Conservation (phyloP, 2,113 vertebrate genomes). For the Orcinus orca region DNA sequence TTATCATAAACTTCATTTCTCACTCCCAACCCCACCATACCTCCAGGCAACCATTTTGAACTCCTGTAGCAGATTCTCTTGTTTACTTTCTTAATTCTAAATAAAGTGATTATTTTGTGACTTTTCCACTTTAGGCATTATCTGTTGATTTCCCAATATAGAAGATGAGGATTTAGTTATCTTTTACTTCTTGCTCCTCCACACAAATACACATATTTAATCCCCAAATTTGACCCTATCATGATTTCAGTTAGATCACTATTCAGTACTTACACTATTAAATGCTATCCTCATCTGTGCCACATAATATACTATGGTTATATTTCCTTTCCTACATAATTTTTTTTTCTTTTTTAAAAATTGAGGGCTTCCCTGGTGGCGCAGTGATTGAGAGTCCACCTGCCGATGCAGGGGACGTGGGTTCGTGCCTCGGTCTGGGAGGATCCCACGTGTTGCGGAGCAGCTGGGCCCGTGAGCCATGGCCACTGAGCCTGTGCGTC, state of each 20-base stretch:
- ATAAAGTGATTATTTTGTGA: not conserved
- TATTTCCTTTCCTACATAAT: not conserved
- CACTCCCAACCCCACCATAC: not conserved
- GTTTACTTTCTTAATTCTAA: not conserved
- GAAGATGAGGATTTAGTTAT: not conserved
- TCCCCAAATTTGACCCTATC: not conserved
- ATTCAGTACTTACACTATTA: not conserved
- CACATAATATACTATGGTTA: not conserved
- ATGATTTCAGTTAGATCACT: not conserved
- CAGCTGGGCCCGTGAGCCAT: too few species aligned
- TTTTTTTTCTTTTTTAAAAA: not conserved
- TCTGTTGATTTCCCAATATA: not conserved
- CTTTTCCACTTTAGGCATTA: constrained; percentile 12
- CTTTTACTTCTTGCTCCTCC: not conserved
- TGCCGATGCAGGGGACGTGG: too few species aligned
- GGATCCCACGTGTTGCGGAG: too few species aligned
- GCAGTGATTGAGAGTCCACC: too few species aligned
- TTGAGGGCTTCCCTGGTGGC: too few species aligned
- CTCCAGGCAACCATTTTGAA: not conserved
- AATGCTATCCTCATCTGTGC: not conserved
- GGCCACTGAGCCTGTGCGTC: too few species aligned
- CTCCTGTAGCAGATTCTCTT: not conserved
- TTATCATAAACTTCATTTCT: not conserved
- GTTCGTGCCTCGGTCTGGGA: too few species aligned
- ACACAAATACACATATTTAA: not conserved